phyloP scores from a whole-genome alignment of 2,113 vertebrate species.

The Murina feae region DNA sequence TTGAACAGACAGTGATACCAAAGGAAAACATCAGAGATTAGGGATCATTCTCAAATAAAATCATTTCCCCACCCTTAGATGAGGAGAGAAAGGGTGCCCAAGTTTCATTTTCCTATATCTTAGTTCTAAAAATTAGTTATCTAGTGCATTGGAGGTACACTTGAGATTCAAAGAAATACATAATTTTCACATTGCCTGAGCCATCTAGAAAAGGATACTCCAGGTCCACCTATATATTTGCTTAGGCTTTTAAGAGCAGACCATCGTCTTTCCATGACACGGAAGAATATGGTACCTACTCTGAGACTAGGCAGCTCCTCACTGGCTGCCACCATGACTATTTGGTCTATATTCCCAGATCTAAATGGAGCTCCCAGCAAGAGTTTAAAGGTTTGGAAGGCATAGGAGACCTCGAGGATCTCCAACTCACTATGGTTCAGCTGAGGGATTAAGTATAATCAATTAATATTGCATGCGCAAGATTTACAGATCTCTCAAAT shows the following conservation, averaged over 20 bases:
- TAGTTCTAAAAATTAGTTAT: background rate
- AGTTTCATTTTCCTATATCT: background rate
- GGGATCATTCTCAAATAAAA: background rate
- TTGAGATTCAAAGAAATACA: conserved; percentile 23
- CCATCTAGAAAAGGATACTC: background rate
- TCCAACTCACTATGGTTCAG: background rate
- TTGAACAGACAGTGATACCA: background rate
- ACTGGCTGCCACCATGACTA: background rate
- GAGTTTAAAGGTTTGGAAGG: background rate
- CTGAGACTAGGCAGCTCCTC: background rate
- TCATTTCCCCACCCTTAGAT: background rate
- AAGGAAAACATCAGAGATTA: conserved; percentile 2
- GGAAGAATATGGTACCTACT: background rate
- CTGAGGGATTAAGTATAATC: background rate
- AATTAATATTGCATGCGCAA: background rate
- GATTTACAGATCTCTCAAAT: background rate
- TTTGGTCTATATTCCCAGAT: conserved; percentile 21
- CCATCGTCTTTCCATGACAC: background rate
- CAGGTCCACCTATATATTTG: background rate
- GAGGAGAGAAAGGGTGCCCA: background rate
- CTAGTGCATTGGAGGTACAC: background rate
- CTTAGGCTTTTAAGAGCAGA: background rate
- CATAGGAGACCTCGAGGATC: background rate
- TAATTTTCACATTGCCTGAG: conserved; percentile 3
- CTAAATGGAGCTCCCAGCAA: conserved; percentile 50